Percentiles rank a stretch among this genome's conserved stretches.
Evolutionary conservation across 2,888 invertebrate species (phyloP).

Genomic region (Drosophila recens): DNA sequence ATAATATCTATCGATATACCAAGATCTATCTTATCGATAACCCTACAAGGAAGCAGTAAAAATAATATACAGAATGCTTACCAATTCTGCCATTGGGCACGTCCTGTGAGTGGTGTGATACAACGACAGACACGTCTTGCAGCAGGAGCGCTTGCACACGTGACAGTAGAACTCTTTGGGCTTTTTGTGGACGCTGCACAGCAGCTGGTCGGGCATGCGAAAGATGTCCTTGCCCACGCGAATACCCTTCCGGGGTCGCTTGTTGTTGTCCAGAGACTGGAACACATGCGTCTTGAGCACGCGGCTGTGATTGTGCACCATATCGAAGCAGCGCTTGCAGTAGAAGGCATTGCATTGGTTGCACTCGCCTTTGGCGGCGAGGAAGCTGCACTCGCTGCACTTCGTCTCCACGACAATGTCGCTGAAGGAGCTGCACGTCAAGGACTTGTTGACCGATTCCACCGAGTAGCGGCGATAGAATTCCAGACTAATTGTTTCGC

Average conservation of each 20-base stretch:
- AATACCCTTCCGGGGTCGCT: not conserved
- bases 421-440: constrained; percentile 2
- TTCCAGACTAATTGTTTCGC: constrained; percentile 60
- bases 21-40: too few species aligned
- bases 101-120: constrained; percentile 65
- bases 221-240: constrained; percentile 42
- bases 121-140: constrained; percentile 57
- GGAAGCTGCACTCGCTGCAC: constrained; percentile 79
- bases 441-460: constrained; percentile 47
- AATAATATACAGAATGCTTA: constrained; percentile 12
- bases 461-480: constrained; percentile 51
- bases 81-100: constrained; percentile 26
- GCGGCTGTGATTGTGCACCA: constrained; percentile 76
- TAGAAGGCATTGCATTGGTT: constrained; percentile 78
- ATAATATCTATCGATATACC: too few species aligned
- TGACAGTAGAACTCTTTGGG: constrained; percentile 64
- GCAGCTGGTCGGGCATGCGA: constrained; percentile 43
- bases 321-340: constrained; percentile 79
- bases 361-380: constrained; percentile 70
- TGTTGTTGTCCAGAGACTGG: constrained; percentile 24
- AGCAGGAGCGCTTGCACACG: constrained; percentile 40
- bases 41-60: too few species aligned
- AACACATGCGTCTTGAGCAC: constrained; percentile 75
- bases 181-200: constrained; percentile 65
- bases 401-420: constrained; percentile 47